These are phyloP conservation scores for Papilio machaon DNA, from an alignment of 1,140 invertebrate genomes.

Conservation along the genomic window DNA sequence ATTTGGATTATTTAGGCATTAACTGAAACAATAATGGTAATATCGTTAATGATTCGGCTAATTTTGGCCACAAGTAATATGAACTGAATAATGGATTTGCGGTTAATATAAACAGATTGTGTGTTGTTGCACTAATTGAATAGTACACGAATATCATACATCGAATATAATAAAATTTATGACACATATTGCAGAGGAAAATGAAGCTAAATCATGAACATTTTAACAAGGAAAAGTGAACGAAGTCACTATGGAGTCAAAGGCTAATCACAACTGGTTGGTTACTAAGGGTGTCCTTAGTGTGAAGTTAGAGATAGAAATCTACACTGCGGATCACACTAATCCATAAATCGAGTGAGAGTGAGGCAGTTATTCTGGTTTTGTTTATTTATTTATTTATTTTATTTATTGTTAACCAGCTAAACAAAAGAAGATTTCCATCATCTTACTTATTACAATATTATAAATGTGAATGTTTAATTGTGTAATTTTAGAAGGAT, in stretches of 20 bases:
- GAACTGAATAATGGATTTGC: background rate
- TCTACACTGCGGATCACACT: too few relatives aligned
- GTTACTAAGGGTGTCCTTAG: too few relatives aligned
- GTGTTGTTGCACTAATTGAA: background rate
- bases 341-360: too few relatives aligned
- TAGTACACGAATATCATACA: background rate
- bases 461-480: too few relatives aligned
- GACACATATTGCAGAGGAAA: background rate
- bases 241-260: too few relatives aligned
- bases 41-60: background rate
- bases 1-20: background rate
- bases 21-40: background rate
- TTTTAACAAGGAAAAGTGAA: background rate
- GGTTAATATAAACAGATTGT: constrained; percentile 9
- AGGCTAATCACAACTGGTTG: too few relatives aligned
- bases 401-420: background rate
- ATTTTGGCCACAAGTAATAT: constrained; percentile 5
- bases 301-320: too few relatives aligned
- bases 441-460: too few relatives aligned
- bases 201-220: background rate
- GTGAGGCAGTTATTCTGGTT: too few relatives aligned
- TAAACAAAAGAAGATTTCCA: background rate
- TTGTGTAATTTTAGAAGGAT: too few relatives aligned
- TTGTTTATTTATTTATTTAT: too few relatives aligned
- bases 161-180: background rate